Conservation (phyloP, 2,888 invertebrate species). For the Drosophila algonquin region DNA sequence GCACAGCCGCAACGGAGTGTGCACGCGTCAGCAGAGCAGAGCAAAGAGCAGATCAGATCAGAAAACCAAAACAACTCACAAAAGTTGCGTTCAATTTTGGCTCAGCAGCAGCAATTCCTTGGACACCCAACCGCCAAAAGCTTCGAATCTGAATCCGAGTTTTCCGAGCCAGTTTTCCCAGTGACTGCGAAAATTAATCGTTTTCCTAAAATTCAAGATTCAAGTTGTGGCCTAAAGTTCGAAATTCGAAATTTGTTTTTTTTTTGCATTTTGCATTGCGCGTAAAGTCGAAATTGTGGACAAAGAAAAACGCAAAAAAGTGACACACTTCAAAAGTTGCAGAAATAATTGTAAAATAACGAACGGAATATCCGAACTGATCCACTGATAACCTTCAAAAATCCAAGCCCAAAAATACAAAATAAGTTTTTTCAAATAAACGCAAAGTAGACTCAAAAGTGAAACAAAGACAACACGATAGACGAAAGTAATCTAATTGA, state of each 20-base stretch:
- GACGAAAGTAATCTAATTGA: conserved; percentile 15
- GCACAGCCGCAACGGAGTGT: conserved; percentile 84
- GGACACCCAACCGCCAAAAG: conserved; percentile 36
- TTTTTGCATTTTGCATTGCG: conserved; percentile 18
- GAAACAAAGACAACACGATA: conserved; percentile 1
- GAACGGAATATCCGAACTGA: conserved; percentile 12
- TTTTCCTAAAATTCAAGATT: conserved; percentile 19
- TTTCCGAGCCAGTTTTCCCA: conserved; percentile 31
- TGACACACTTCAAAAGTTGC: conserved; percentile 16
- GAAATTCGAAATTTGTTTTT: conserved; percentile 30
- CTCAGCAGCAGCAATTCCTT: neutral
- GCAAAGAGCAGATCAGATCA: conserved; percentile 3
- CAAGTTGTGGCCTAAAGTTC: conserved; percentile 31
- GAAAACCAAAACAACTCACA: conserved; percentile 6
- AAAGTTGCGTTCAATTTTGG: neutral
- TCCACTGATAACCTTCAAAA: conserved; percentile 37
- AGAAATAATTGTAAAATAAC: conserved; percentile 24
- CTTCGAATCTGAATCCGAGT: conserved; percentile 25
- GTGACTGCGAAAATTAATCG: conserved; percentile 38
- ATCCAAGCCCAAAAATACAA: conserved; percentile 17
- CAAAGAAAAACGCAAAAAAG: neutral
- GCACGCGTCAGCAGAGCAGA: conserved; percentile 77
- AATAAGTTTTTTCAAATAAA: conserved; percentile 30
- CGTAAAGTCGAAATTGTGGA: conserved; percentile 10
- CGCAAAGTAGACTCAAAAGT: conserved; percentile 26